phyloP scores from a whole-genome alignment of 2,797 vertebrate species.

The Micromesistius poutassou region DNA sequence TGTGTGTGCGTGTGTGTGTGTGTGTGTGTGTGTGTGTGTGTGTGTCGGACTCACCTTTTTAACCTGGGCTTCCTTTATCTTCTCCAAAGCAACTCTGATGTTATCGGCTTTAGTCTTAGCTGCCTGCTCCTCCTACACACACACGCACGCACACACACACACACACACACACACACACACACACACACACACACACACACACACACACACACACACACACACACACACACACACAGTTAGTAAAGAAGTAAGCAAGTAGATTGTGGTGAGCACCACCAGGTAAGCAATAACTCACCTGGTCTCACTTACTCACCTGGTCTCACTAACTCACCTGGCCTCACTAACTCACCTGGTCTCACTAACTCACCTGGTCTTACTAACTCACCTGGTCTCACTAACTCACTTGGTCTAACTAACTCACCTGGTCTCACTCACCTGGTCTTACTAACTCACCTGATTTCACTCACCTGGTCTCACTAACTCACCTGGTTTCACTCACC shows the following conservation, averaged over 20 bases:
- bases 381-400: no score
- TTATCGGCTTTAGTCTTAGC: conserved; percentile 96
- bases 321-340: no score
- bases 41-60: conserved; percentile 84
- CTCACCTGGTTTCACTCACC: no score
- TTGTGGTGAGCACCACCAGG: no score
- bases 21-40: not conserved
- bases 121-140: conserved; percentile 89
- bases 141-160: conserved; percentile 18
- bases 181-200: conserved; percentile 9
- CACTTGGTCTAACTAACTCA: no score
- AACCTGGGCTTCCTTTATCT: conserved; percentile 98
- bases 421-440: no score
- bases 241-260: not conserved
- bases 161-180: conserved; percentile 6
- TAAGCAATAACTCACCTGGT: no score
- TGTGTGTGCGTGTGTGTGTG: not conserved
- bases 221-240: conserved; percentile 11
- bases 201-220: conserved; percentile 12
- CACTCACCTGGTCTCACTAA: no score
- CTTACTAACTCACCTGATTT: no score
- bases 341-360: no score
- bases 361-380: no score
- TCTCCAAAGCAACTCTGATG: conserved; percentile 92
- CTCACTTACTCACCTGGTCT: not conserved